A percentile compares a stretch with the other conserved stretches of the same genome.
phyloP scores from a whole-genome alignment of 2,888 invertebrate species.

The Macrosoma leucophasiata region DNA sequence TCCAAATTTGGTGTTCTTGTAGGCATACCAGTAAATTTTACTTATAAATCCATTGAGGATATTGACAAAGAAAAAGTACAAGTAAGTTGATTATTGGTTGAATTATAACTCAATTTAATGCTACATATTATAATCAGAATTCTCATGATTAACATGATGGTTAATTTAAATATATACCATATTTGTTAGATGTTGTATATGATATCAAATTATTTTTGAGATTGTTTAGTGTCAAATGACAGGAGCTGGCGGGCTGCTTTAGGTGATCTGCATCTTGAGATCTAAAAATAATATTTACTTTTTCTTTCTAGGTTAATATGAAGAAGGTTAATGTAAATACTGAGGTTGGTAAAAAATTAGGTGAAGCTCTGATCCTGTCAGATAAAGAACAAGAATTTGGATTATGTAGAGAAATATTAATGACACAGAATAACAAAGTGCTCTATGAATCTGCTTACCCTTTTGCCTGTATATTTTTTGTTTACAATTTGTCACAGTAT shows the following conservation, averaged over 20 bases:
- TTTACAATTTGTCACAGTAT: conserved; percentile 68
- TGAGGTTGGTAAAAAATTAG: conserved; percentile 76
- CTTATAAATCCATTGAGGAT: conserved; percentile 70
- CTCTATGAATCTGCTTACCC: conserved; percentile 74
- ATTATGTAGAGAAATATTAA: conserved; percentile 83
- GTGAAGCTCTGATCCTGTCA: conserved; percentile 81
- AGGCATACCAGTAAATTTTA: conserved; percentile 85
- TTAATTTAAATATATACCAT: too few relatives aligned
- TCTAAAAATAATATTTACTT: too few relatives aligned
- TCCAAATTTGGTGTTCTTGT: conserved; percentile 78
- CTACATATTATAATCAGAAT: not conserved
- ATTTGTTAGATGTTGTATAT: too few relatives aligned
- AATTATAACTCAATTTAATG: conserved; percentile 3
- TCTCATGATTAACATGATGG: too few relatives aligned
- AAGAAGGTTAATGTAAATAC: conserved; percentile 79
- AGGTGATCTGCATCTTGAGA: too few relatives aligned
- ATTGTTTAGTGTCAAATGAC: too few relatives aligned
- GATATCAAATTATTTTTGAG: too few relatives aligned
- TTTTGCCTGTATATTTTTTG: conserved; percentile 56
- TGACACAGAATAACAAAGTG: conserved; percentile 75
- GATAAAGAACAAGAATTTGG: conserved; percentile 88
- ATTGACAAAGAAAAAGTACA: conserved; percentile 76
- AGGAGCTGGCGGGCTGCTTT: too few relatives aligned
- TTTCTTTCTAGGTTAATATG: conserved; percentile 71
- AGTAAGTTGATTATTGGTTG: conserved; percentile 37